phyloP scores from a whole-genome alignment of 1,140 invertebrate species.

The Rhopalosiphum maidis region DNA sequence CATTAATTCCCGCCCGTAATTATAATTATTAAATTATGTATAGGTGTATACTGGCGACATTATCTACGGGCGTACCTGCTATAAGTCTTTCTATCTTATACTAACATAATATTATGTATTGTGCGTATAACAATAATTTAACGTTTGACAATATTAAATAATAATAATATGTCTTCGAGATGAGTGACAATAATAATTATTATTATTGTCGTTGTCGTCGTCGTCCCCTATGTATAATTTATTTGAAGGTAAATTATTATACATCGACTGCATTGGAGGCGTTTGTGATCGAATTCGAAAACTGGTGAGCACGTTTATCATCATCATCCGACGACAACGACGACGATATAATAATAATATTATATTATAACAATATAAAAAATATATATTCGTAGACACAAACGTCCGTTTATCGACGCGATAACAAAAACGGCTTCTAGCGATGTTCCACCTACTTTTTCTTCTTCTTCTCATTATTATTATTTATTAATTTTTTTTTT shows the following conservation, averaged over 20 bases:
- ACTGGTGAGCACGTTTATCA: neutral
- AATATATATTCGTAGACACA: neutral
- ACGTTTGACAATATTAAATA: slow-evolving; percentile 15
- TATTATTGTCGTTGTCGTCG: neutral
- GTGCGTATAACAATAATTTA: neutral
- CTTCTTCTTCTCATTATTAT: neutral
- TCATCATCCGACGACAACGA: neutral
- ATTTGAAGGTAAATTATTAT: neutral
- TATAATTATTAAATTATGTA: neutral
- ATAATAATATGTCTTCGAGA: neutral
- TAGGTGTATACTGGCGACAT: neutral
- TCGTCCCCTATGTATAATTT: neutral
- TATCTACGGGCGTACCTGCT: neutral
- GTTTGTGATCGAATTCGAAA: neutral
- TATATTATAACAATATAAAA: neutral
- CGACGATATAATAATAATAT: slow-evolving; percentile 13
- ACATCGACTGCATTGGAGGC: neutral
- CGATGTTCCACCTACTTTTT: neutral
- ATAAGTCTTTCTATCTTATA: neutral
- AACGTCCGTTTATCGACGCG: neutral
- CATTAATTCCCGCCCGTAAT: neutral
- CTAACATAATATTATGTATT: neutral
- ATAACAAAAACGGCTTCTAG: slow-evolving; percentile 8
- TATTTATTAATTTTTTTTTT: slow-evolving; percentile 6
- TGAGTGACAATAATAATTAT: neutral